A percentile compares a stretch with the other conserved stretches of the same genome.
phyloP scores from a whole-genome alignment of 2,113 vertebrate species.

The Prinia subflava region DNA sequence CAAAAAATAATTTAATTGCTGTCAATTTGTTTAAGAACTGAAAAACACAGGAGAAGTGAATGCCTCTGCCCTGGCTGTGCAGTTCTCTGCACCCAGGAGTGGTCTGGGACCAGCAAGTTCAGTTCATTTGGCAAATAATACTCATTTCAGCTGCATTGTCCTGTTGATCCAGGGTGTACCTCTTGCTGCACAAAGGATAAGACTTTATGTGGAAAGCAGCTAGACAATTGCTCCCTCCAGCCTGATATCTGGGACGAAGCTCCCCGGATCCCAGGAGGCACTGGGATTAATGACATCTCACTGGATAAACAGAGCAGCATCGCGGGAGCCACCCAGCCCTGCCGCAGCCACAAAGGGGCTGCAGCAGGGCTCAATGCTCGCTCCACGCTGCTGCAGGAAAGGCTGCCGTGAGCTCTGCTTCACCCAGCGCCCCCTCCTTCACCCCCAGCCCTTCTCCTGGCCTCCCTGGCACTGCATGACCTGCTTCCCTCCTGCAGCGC shows the following conservation, averaged over 20 bases:
- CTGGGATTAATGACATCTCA: background rate
- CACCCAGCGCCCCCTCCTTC: background rate
- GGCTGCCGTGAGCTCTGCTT: background rate
- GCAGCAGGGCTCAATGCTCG: accelerated
- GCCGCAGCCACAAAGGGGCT: background rate
- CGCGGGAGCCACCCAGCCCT: accelerated
- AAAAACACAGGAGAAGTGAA: background rate
- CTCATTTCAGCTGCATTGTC: background rate
- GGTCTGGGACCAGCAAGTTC: background rate
- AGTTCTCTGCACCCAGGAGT: background rate
- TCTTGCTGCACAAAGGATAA: background rate
- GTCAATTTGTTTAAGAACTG: background rate
- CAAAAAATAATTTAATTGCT: background rate
- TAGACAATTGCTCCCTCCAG: background rate
- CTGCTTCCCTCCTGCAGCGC: background rate
- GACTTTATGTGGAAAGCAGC: background rate
- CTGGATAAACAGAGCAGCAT: background rate
- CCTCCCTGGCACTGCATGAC: background rate
- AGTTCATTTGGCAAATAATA: constrained; percentile 26
- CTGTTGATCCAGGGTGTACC: background rate
- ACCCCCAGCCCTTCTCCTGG: background rate
- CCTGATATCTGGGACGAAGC: background rate
- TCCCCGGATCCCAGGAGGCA: background rate
- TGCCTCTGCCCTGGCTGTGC: background rate
- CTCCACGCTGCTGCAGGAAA: accelerated